A percentile compares a stretch with the other conserved stretches of the same genome.
phyloP scores from a whole-genome alignment of 2,113 vertebrate species.

The Thymallus thymallus region DNA sequence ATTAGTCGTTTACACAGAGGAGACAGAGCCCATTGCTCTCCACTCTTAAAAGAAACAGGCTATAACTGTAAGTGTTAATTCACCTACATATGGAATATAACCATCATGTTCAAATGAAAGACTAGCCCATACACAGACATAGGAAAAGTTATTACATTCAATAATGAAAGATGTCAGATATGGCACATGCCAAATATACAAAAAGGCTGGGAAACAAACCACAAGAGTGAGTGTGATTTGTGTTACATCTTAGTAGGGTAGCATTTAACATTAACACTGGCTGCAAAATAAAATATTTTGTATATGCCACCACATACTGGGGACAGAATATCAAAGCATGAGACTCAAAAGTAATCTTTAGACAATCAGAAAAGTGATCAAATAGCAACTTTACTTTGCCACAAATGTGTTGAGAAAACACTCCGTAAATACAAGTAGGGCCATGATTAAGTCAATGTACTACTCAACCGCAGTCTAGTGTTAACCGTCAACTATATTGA shows the following conservation, averaged over 20 bases:
- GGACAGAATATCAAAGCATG: constrained; percentile 5
- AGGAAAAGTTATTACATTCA: constrained; percentile 1
- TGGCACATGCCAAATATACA: not conserved
- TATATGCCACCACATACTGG: not conserved
- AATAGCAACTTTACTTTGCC: not conserved
- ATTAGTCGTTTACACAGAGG: not conserved
- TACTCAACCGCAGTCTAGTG: not conserved
- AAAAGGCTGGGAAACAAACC: not conserved
- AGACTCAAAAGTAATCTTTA: not conserved
- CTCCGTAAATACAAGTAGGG: not conserved
- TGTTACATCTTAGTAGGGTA: not conserved
- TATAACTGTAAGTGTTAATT: not conserved
- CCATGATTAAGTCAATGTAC: not conserved
- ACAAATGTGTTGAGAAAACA: not conserved
- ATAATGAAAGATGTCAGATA: not conserved
- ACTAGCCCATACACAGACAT: not conserved
- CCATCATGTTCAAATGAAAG: not conserved
- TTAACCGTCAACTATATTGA: not conserved
- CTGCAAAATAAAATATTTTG: not conserved
- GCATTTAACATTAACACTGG: not conserved
- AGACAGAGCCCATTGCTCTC: not conserved
- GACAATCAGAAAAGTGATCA: not conserved
- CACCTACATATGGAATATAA: not conserved
- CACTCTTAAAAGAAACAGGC: not conserved
- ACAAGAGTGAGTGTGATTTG: not conserved